Evolutionary conservation across 2,113 vertebrate genomes (phyloP).

Genomic region (Carollia perspicillata): DNA sequence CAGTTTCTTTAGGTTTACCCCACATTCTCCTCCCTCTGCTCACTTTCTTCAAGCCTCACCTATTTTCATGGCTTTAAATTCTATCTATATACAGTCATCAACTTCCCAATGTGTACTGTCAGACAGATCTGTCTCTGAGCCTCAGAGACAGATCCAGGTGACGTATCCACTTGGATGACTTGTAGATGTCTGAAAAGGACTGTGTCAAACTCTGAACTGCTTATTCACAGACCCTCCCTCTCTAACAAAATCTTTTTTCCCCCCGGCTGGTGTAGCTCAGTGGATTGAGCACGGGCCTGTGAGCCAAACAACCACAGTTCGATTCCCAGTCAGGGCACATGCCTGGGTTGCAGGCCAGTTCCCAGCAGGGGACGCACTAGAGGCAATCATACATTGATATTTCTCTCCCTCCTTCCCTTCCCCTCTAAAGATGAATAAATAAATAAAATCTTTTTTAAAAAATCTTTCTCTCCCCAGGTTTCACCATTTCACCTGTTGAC

Average conservation of each 20-base stretch:
- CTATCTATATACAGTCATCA: neutral
- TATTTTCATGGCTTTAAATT: neutral
- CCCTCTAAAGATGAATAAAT: too few species aligned
- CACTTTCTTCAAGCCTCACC: neutral
- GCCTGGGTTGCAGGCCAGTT: too few species aligned
- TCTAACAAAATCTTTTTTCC: neutral
- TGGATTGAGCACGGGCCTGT: too few species aligned
- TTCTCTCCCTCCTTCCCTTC: too few species aligned
- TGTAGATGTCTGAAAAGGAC: neutral
- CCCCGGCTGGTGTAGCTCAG: too few species aligned
- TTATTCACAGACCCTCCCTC: neutral
- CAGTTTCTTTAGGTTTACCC: neutral
- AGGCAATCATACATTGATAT: too few species aligned
- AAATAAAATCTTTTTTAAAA: too few species aligned
- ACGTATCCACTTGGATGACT: neutral
- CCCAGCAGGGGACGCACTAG: too few species aligned
- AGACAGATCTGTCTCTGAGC: neutral
- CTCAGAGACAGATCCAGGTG: neutral
- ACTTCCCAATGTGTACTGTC: neutral
- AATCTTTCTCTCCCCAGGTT: neutral
- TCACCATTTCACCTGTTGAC: neutral
- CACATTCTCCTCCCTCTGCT: neutral
- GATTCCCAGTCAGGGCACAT: too few species aligned
- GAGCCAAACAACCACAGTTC: too few species aligned
- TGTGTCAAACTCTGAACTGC: neutral